phyloP scores from a whole-genome alignment of 2,113 vertebrate species.

The Laticauda laticaudata region DNA sequence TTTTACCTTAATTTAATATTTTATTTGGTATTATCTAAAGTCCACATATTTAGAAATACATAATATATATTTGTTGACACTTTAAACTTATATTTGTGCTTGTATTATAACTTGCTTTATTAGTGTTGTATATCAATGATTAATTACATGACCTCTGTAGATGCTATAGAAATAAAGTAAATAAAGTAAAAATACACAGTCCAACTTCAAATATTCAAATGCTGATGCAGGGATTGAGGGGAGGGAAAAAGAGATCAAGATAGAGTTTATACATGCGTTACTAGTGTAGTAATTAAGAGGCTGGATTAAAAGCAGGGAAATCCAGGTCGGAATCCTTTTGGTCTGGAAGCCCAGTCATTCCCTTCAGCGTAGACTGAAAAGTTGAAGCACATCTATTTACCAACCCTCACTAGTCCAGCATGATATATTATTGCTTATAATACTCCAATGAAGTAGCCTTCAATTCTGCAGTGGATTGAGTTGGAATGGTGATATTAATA shows the following conservation, averaged over 20 bases:
- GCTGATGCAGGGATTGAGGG: background rate
- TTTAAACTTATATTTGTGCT: background rate
- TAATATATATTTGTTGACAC: background rate
- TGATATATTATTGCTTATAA: background rate
- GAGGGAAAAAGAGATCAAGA: background rate
- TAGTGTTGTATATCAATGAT: background rate
- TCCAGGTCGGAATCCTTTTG: background rate
- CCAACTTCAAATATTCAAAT: background rate
- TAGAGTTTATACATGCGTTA: background rate
- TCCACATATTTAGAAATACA: background rate
- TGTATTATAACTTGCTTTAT: background rate
- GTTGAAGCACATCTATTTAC: background rate
- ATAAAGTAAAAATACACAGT: background rate
- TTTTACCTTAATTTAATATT: background rate
- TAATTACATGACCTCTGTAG: background rate
- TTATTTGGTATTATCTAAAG: background rate
- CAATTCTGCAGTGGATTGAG: background rate
- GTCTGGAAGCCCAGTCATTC: background rate
- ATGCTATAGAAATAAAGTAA: too few species aligned
- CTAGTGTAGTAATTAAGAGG: background rate
- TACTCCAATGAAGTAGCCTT: background rate
- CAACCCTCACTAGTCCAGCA: background rate
- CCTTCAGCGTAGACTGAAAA: background rate
- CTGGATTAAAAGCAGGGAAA: background rate
- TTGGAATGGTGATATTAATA: background rate